phyloP scores from a whole-genome alignment of 2,888 invertebrate species.

The Fragum fragum region DNA sequence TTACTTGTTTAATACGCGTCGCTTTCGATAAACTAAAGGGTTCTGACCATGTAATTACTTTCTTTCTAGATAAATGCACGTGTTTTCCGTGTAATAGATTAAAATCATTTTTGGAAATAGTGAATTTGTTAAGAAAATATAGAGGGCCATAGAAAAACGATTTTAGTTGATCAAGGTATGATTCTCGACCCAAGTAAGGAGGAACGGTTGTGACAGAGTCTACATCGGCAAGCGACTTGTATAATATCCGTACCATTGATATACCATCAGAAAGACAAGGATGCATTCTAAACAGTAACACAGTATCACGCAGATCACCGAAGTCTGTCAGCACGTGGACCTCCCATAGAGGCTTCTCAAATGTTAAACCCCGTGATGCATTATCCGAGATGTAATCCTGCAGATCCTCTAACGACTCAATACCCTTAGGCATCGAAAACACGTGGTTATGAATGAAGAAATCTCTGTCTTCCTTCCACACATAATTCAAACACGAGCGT shows the following conservation, averaged over 20 bases:
- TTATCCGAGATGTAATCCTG: constrained; percentile 87
- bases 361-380: constrained; percentile 86
- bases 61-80: constrained; percentile 80
- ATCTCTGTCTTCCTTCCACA: constrained; percentile 88
- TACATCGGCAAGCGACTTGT: constrained; percentile 85
- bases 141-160: constrained; percentile 88
- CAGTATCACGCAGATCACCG: constrained; percentile 86
- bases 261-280: constrained; percentile 88
- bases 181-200: constrained; percentile 60
- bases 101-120: constrained; percentile 86
- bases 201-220: constrained; percentile 79
- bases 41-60: constrained; percentile 88
- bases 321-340: constrained; percentile 87
- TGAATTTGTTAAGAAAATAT: constrained; percentile 87
- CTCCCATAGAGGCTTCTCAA: constrained; percentile 88
- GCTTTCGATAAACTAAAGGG: constrained; percentile 86
- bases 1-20: constrained; percentile 88
- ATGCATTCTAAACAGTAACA: constrained; percentile 88
- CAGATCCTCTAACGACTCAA: constrained; percentile 85
- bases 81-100: constrained; percentile 86
- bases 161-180: constrained; percentile 79
- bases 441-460: constrained; percentile 88
- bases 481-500: constrained; percentile 86
- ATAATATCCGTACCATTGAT: constrained; percentile 87
- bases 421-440: constrained; percentile 85